phyloP scores from a whole-genome alignment of 23 tunicate species.

The Corella eumyota region DNA sequence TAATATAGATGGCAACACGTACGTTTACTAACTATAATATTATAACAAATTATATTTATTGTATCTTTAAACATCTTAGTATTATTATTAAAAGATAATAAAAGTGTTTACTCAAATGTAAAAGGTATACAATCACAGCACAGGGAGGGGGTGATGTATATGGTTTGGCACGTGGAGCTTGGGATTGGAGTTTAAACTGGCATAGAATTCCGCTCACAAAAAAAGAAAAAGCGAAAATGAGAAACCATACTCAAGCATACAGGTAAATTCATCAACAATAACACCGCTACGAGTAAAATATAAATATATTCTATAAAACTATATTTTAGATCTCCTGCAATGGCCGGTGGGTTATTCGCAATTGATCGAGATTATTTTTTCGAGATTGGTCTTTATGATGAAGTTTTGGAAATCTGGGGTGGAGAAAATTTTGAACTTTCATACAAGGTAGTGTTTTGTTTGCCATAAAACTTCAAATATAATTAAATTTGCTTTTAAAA shows the following conservation, averaged over 20 bases:
- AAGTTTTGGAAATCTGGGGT: slow-evolving; percentile 97
- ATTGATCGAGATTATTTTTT: slow-evolving; percentile 85
- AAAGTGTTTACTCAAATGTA: too few relatives aligned
- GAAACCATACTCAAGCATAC: slow-evolving; percentile 59
- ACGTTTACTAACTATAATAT: too few relatives aligned
- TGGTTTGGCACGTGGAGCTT: slow-evolving; percentile 89
- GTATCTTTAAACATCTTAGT: too few relatives aligned
- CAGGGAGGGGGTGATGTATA: slow-evolving; percentile 93
- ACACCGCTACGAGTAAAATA: too few relatives aligned
- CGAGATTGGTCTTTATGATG: slow-evolving; percentile 81
- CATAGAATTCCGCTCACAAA: slow-evolving; percentile 79
- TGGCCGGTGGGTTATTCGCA: slow-evolving; percentile 99
- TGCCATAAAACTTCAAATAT: too few relatives aligned
- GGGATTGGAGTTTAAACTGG: slow-evolving; percentile 97
- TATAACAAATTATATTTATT: too few relatives aligned
- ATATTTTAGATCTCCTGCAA: slow-evolving; percentile 96
- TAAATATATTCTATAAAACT: too few relatives aligned
- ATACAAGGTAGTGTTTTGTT: too few relatives aligned
- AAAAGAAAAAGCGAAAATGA: slow-evolving; percentile 51
- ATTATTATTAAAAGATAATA: too few relatives aligned
- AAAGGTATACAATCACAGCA: slow-evolving; percentile 84
- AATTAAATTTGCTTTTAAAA: too few relatives aligned
- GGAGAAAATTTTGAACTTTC: slow-evolving; percentile 98
- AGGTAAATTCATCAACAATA: too few relatives aligned
- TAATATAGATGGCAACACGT: slow-evolving; percentile 92